Percentiles rank a stretch among this genome's conserved stretches.
Evolutionary conservation across 2,113 vertebrate genomes (phyloP).

Genomic region (Mesoclemmys tuberculata): DNA sequence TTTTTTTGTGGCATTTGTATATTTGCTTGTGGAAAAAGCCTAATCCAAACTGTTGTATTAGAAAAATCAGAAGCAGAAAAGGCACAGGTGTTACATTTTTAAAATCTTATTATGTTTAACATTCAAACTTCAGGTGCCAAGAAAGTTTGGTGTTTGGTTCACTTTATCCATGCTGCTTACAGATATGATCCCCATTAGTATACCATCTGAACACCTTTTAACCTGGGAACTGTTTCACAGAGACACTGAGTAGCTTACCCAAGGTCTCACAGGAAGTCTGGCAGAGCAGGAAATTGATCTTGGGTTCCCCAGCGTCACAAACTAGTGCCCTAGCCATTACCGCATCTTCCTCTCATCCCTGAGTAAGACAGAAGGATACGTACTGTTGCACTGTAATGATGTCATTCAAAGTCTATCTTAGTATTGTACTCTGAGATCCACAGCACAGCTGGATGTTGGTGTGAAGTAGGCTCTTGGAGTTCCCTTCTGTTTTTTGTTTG

Average conservation of each 20-base stretch:
- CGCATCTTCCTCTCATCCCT: neutral
- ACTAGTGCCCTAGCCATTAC: neutral
- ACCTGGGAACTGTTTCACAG: neutral
- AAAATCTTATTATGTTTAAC: neutral
- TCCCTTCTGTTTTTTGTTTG: rapidly evolving
- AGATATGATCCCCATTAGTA: neutral
- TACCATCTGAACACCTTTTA: neutral
- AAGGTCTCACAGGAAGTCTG: neutral
- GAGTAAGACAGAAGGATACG: neutral
- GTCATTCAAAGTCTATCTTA: neutral
- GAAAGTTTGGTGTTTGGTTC: neutral
- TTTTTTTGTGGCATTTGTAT: neutral
- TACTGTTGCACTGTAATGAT: neutral
- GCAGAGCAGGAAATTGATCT: neutral
- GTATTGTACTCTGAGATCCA: neutral
- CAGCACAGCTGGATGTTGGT: neutral
- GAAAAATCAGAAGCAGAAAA: neutral
- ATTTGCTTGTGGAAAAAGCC: neutral
- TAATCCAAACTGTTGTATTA: neutral
- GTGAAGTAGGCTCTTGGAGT: neutral
- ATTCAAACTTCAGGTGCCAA: neutral
- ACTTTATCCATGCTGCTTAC: neutral
- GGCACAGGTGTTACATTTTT: neutral
- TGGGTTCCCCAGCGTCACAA: neutral
- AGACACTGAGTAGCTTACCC: neutral